Conservation (phyloP, 2,113 vertebrate genomes). For the Muntiacus muntjak region DNA sequence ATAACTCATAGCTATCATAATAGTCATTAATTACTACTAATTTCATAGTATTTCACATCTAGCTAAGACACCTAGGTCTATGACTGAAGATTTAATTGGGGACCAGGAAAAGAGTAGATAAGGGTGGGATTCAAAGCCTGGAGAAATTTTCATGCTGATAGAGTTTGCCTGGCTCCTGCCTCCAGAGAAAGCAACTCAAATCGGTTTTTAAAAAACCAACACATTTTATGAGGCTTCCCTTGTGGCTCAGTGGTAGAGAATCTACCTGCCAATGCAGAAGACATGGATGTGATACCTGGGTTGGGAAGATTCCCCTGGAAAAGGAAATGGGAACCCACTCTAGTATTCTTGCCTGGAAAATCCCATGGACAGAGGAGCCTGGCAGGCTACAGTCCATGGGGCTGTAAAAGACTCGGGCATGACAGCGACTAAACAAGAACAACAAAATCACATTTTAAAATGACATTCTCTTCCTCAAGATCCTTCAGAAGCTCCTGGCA, state of each 20-base stretch:
- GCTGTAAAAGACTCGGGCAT: not conserved
- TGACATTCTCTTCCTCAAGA: not conserved
- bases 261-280: not conserved
- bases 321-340: not conserved
- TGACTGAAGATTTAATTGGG: not conserved
- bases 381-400: not conserved
- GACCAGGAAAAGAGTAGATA: not conserved
- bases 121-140: not conserved
- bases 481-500: not conserved
- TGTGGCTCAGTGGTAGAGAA: not conserved
- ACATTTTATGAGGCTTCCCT: not conserved
- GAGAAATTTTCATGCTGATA: not conserved
- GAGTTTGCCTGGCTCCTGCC: not conserved
- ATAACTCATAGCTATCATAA: slow-evolving; percentile 55
- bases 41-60: slow-evolving; percentile 39
- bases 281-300: not conserved
- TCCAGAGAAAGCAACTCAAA: not conserved
- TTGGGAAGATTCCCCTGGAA: not conserved
- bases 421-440: not conserved
- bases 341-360: not conserved
- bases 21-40: slow-evolving; percentile 54
- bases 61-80: not conserved
- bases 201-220: not conserved
- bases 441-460: not conserved
- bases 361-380: not conserved